Evolutionary conservation across 2,113 vertebrate genomes (phyloP).

Genomic region (Pycnonotus jocosus): DNA sequence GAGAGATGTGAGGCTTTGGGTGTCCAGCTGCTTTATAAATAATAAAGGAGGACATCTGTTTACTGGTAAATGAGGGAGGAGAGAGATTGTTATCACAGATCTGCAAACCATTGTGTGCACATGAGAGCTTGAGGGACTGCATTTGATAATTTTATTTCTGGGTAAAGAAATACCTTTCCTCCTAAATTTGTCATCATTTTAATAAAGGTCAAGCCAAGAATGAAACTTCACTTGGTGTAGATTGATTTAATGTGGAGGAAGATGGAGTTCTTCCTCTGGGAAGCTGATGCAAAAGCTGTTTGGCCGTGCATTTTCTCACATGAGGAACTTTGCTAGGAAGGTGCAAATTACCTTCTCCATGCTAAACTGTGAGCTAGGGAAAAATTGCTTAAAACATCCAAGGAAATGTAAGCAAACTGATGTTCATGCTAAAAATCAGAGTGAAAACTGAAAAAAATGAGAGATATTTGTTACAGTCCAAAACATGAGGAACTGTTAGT

Average conservation of each 20-base stretch:
- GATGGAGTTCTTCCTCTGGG: background rate
- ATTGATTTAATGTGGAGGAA: background rate
- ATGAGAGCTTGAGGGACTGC: background rate
- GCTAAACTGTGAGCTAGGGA: background rate
- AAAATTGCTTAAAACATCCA: background rate
- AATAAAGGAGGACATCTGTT: slow-evolving; percentile 7
- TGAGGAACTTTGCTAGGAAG: background rate
- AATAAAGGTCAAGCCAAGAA: background rate
- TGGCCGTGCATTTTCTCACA: background rate
- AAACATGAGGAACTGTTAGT: background rate
- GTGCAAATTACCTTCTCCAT: background rate
- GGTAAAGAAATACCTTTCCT: background rate
- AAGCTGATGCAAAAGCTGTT: background rate
- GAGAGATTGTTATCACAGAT: background rate
- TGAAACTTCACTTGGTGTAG: background rate
- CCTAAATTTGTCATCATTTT: background rate
- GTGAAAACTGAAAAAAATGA: background rate
- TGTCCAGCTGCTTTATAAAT: background rate
- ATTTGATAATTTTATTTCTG: background rate
- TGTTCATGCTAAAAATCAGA: background rate
- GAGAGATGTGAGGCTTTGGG: background rate
- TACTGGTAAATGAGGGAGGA: background rate
- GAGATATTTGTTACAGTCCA: background rate
- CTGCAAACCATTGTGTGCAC: background rate
- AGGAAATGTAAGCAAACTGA: background rate